Conservation (phyloP, 1,140 invertebrate species). For the Nasonia vitripennis region DNA sequence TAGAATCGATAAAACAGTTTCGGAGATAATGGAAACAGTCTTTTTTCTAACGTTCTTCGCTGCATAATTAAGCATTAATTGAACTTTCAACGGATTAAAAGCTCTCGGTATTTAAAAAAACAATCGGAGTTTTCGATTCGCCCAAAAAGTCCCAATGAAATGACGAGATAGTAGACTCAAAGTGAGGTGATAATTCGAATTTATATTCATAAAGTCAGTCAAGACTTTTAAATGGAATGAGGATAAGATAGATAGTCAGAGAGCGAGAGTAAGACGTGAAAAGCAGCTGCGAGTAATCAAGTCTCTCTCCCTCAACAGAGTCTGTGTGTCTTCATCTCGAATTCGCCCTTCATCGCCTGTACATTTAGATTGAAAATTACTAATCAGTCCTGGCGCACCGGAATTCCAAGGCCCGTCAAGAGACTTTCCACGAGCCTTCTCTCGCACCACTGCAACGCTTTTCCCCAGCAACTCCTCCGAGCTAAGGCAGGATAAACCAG, state of each 20-base stretch:
- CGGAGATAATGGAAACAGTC: no score
- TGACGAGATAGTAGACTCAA: neutral
- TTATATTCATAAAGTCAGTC: slow-evolving; percentile 39
- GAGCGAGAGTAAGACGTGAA: neutral
- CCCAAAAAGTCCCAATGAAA: neutral
- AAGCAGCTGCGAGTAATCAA: slow-evolving; percentile 12
- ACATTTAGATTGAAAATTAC: slow-evolving; percentile 42
- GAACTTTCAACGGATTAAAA: no score
- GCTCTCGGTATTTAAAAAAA: neutral
- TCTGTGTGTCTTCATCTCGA: neutral
- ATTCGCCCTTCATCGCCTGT: slow-evolving; percentile 11
- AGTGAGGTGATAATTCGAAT: neutral
- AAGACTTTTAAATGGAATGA: slow-evolving; percentile 10
- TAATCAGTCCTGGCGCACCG: neutral
- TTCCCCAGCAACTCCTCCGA: no score
- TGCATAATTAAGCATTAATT: slow-evolving; percentile 16
- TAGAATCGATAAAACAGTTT: no score
- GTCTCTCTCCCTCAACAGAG: neutral
- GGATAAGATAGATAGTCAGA: neutral
- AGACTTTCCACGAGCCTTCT: neutral
- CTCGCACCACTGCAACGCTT: no score
- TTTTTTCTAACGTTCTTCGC: no score
- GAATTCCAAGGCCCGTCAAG: neutral
- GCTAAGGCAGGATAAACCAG: neutral
- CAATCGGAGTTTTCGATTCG: neutral